phyloP scores from a whole-genome alignment of 2,113 vertebrate species.

The Rallus limicola region DNA sequence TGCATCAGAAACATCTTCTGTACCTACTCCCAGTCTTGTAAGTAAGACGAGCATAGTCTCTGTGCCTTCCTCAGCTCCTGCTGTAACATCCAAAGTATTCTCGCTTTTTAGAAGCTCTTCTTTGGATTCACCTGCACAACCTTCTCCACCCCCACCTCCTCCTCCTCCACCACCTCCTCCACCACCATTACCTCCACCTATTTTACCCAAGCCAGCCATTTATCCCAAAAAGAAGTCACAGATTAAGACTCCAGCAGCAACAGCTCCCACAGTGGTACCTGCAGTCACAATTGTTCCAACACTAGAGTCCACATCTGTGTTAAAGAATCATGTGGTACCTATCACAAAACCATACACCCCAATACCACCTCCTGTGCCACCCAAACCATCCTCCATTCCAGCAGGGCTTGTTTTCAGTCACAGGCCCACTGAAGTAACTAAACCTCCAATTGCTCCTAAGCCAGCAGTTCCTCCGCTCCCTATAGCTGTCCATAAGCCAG shows the following conservation, averaged over 20 bases:
- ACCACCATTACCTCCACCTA: conserved; percentile 78
- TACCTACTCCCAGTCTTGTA: conserved; percentile 71
- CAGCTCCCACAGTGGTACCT: conserved; percentile 19
- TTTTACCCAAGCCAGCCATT: conserved; percentile 77
- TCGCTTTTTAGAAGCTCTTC: conserved; percentile 81
- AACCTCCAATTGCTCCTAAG: conserved; percentile 91
- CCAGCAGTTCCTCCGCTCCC: conserved; percentile 77
- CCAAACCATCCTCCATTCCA: conserved; percentile 91
- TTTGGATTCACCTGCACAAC: conserved; percentile 73
- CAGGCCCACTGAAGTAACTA: conserved; percentile 84
- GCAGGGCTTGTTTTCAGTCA: conserved; percentile 90
- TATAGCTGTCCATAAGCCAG: conserved; percentile 75
- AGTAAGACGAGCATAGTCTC: conserved; percentile 51
- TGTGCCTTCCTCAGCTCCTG: conserved; percentile 58
- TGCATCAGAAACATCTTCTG: conserved; percentile 57
- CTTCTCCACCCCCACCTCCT: conserved; percentile 48
- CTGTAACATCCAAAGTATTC: conserved; percentile 79
- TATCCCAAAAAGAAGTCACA: conserved; percentile 83
- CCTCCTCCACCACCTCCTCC: conserved; percentile 77
- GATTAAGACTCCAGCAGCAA: conserved; percentile 71
- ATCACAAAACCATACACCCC: conserved; percentile 78
- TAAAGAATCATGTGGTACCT: conserved; percentile 72
- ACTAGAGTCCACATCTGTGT: conserved; percentile 43
- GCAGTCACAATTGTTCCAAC: conserved; percentile 54
- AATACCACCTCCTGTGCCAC: conserved; percentile 91